Evolutionary conservation across 2,888 invertebrate genomes (phyloP), one percentile per base, ranked within the genome.

Genomic region (Caenorhabditis japonica): DNA sequence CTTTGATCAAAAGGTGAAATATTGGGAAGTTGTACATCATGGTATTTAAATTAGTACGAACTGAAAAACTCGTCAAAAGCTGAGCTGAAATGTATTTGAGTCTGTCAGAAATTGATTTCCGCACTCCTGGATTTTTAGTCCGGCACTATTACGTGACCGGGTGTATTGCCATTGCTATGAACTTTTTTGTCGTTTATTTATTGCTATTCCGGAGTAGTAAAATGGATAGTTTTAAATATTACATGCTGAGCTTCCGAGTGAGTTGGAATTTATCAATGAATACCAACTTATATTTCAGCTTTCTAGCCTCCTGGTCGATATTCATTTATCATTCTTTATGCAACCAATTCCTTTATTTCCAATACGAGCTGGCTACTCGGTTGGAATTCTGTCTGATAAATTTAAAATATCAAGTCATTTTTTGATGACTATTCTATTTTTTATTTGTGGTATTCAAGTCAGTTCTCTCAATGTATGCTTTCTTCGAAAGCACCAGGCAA

Each of bases 331-430:
- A 7, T 59, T 58, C 15, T 13, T 47, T 3, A 68, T 68, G 68
- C 68, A 68, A 30, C 53, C 51, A 5, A 33, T 59, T 13, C 27
- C 46, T 5, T 47, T 68, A 2, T 68, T 68, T 25, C 68, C 68
- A 0, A 15, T 58, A 5, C 5, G 23, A 7, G 46, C 27, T 4
- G 68, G 68, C 0, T 41, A 49, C 27, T 49, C 30, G 21, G 17
- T 23, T 8, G 68, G 53, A 17, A 27, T 59, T 8, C 13, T 46
- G 13, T 19, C 38, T 12, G 33, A 8, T 7, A 30, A 10, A 7
- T 30, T 30, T 30, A 5, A 30, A 52, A 44, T 27, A 0, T 13
- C 52, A 12, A 7, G 44, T 4, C n/a, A 36, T 2, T 41, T 52
- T 25, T 13, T 61, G 12, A 13, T 61, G 7, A 27, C 49, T 8